These are phyloP conservation scores for Stichodactyla helianthus DNA, from an alignment of 64 coral and sea anemone genomes.

Conservation along the genomic window DNA sequence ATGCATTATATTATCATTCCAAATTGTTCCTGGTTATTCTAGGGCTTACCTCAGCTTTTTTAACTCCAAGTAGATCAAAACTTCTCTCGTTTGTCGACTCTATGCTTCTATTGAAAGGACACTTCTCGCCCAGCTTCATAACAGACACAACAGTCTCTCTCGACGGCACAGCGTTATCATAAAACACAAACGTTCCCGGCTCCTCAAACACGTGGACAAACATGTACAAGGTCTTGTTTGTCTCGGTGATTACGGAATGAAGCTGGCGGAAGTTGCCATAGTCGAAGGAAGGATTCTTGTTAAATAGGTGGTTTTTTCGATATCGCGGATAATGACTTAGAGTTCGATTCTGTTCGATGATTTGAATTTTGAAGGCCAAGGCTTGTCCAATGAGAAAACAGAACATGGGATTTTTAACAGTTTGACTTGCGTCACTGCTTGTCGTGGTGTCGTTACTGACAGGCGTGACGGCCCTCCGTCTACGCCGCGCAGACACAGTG, in stretches of 20 bases:
- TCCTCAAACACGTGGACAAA: conserved; percentile 86
- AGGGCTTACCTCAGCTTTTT: conserved; percentile 39
- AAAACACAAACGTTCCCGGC: conserved; percentile 88
- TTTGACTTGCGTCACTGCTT: not conserved
- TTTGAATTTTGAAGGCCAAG: conserved; percentile 59
- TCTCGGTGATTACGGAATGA: conserved; percentile 75
- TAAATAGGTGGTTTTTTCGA: conserved; percentile 91
- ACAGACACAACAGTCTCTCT: conserved; percentile 68
- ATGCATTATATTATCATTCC: too few species aligned
- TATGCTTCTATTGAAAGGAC: conserved; percentile 21
- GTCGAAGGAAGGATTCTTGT: conserved; percentile 80
- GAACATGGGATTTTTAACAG: conserved; percentile 52
- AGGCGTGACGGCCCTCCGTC: conserved; percentile 1
- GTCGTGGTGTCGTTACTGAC: conserved; percentile 47
- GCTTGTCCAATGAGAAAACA: conserved; percentile 61
- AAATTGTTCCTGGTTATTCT: not conserved
- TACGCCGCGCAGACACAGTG: not conserved
- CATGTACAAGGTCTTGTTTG: conserved; percentile 63
- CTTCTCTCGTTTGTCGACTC: conserved; percentile 6
- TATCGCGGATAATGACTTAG: conserved; percentile 86
- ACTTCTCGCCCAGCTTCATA: conserved; percentile 44
- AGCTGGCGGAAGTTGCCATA: conserved; percentile 94
- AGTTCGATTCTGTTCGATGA: conserved; percentile 68
- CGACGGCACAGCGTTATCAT: conserved; percentile 76
- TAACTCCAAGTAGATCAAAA: conserved; percentile 29